phyloP scores from a whole-genome alignment of 2,113 vertebrate species.

The Cebus imitator region DNA sequence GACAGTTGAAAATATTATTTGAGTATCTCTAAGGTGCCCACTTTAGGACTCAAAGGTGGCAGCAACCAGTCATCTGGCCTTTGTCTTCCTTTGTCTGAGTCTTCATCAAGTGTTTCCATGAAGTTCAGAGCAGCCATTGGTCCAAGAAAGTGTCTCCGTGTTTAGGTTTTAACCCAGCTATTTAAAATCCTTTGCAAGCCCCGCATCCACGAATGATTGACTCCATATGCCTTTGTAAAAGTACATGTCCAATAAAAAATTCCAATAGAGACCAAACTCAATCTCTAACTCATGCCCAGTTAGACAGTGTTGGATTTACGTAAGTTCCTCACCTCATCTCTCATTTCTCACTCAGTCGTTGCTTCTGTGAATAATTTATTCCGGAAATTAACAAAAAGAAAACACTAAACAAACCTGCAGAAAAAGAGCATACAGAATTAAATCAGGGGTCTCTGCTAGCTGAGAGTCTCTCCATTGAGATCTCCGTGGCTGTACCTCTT shows the following conservation, averaged over 20 bases:
- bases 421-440: background rate
- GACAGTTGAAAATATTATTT: background rate
- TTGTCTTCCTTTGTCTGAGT: background rate
- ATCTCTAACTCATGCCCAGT: background rate
- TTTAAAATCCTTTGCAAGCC: background rate
- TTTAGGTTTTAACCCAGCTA: background rate
- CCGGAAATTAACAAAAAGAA: background rate
- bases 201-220: background rate
- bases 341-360: background rate
- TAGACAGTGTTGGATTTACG: background rate
- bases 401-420: background rate
- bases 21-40: background rate
- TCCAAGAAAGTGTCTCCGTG: background rate
- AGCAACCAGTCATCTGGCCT: background rate
- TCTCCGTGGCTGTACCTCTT: background rate
- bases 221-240: background rate
- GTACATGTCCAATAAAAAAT: background rate
- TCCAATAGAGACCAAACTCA: background rate
- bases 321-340: background rate
- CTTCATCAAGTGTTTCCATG: background rate
- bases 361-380: background rate
- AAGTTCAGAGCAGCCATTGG: background rate
- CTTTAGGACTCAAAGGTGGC: background rate
- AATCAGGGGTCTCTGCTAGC: background rate
- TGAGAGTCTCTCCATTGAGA: background rate